Base-by-base conservation (phyloP, 2,113 vertebrate species). In the Eulemur rufifrons region DNA sequence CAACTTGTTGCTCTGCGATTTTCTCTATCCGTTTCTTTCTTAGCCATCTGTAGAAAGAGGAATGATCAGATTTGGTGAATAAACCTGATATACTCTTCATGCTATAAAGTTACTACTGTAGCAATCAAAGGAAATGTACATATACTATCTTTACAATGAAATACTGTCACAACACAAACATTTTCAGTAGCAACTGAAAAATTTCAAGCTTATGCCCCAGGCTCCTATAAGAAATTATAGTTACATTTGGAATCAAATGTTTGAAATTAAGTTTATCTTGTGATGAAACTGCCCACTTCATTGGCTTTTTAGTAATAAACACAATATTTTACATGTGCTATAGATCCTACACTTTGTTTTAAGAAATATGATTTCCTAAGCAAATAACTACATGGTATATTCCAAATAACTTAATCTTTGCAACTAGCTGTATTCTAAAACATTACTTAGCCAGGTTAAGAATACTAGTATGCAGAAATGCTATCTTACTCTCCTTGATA, bases 11-110 rank as follows among this genome's bases (percentile, higher is more conserved):
- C 97, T 99, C 99, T 0, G 97, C 98, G n/a, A 98, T 97, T 98
- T 99, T 99, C 96, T 99, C 99, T 15, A 97, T 98, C 86, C 98
- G 99, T 98, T 99, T 99, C 89, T 97, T 98, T 97, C 97, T 99
- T 80, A 99, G 98, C 99, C 99, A 99, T 86, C 99, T 99, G 98
- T 27, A 83, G 74, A 89, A 88, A 84, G 77, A 98, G 61, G 96
- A 2, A 96, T 7, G 27, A 96, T 34, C 21, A 86, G 42, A 83
- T 78, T 27, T 63, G 88, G 42, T 89, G 34, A 78, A 1, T n/a
- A 32, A 56, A 17, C 2, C 61, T 29, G 52, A 66, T 29, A 37
- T 0, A 54, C 7, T 45, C 50, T 34, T 85, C 69, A 56, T 29
- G 7, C 63, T 73, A 63, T 27, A 32, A 66, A 66, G 18, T 81